Evolutionary conservation across 1,140 invertebrate species (phyloP), one percentile per base, ranked within the genome.

Genomic region (Tachypleus tridentatus): DNA sequence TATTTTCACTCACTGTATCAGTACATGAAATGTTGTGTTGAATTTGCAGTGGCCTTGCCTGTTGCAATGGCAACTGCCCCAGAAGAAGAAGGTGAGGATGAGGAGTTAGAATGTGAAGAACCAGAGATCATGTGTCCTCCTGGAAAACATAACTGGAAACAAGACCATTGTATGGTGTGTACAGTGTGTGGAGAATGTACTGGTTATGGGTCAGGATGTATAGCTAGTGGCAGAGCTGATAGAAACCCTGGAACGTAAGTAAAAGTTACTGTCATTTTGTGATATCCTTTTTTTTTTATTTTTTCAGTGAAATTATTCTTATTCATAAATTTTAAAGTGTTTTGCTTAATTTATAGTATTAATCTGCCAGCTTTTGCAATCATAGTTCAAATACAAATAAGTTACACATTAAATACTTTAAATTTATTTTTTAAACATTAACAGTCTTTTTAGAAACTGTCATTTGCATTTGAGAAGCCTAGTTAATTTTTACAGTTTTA

Each of bases 121-220:
- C 69, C 74, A 52, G 81, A 80, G 50, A 80, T 77, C 65, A 85
- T 85, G 74, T 92, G 84, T 79, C 80, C 81, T 49, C 80, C 82
- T 65, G 85, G 84, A 57, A 77, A 82, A 65, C 89, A 92, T 76
- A 81, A 83, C n/a, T 94, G 89, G 88, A 83, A 83, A 66, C 83
- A 86, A 70, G 86, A 89, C 68, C 82, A 85, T 67, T 94, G 91
- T 72, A 91, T 91, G 85, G 84, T 96, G 51, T 97, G 93, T 75
- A 87, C 87, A 3, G 80, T 91, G 47, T 97, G 94, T 75, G 80
- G 87, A n/a, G 89, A 96, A 75, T 97, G 93, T 75, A 97, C 93
- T 0, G 93, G 93, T 4, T 97, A 93, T 74, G 89, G 89, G 59
- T 85, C 86, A 61, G 85, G 85, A 56, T 97, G 93, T 76, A 82